phyloP scores from a whole-genome alignment of 2,797 vertebrate species.

The Lutjanus argentimaculatus region DNA sequence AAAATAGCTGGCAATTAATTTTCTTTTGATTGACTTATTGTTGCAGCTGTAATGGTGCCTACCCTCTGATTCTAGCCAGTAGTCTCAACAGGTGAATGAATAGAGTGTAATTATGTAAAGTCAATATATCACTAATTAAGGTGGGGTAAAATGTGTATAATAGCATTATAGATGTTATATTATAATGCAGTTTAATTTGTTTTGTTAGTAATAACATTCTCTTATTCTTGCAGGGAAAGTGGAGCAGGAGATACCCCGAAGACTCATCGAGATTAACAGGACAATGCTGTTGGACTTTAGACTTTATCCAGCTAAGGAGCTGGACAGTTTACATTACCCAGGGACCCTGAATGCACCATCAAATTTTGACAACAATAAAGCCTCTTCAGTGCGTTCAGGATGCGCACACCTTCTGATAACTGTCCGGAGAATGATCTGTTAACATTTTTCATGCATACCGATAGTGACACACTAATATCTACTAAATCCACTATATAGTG shows the following conservation, averaged over 20 bases:
- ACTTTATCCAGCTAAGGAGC: constrained; percentile 21
- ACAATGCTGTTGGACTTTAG: constrained; percentile 28
- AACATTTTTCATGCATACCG: not conserved
- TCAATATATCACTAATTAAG: not conserved
- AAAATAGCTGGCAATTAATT: too few relatives aligned
- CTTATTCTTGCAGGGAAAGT: constrained; percentile 77
- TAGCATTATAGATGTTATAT: not conserved
- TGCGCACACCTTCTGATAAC: constrained; percentile 1
- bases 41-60: too few relatives aligned
- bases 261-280: constrained; percentile 82
- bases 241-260: constrained; percentile 78
- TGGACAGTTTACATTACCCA: constrained; percentile 20
- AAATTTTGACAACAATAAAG: constrained; percentile 3
- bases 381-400: constrained; percentile 24
- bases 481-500: not conserved
- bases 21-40: too few relatives aligned
- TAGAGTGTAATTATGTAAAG: not conserved
- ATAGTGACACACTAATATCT: not conserved
- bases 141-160: too few relatives aligned
- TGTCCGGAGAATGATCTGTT: constrained; percentile 12
- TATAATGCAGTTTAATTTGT: not conserved
- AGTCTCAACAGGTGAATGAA: not conserved
- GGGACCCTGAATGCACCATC: constrained; percentile 16
- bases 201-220: not conserved
- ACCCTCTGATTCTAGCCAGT: too few relatives aligned